A percentile compares a stretch with the other conserved stretches of the same genome.
These are phyloP conservation scores for Ptilodon capucinus DNA, from an alignment of 2,888 invertebrate species.

Conservation along the genomic window DNA sequence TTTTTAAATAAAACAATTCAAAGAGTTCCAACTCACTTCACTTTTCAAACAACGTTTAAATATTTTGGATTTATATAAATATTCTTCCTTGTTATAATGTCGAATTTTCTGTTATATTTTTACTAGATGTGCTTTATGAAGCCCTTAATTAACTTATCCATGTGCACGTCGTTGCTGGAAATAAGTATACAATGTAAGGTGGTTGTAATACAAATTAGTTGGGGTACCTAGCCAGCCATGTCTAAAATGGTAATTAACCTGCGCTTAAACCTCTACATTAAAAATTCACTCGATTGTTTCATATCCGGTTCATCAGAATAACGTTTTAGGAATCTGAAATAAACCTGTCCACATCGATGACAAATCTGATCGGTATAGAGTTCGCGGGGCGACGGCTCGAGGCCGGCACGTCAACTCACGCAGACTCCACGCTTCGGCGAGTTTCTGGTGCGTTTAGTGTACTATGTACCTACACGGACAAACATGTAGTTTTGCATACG, in stretches of 20 bases:
- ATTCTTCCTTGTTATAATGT: too few species aligned
- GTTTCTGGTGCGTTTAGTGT: slow-evolving; percentile 38
- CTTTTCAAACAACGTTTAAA: too few species aligned
- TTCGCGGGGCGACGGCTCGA: slow-evolving; percentile 8
- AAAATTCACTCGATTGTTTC: neutral
- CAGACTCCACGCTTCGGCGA: slow-evolving; percentile 41
- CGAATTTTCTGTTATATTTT: too few species aligned
- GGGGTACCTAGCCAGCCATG: too few species aligned
- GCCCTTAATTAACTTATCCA: too few species aligned
- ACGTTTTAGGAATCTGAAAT: slow-evolving; percentile 16
- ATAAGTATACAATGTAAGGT: too few species aligned
- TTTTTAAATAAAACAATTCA: neutral
- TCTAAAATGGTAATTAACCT: too few species aligned
- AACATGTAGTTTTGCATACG: slow-evolving; percentile 32
- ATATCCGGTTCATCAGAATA: neutral
- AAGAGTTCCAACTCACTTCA: too few species aligned
- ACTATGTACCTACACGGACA: neutral
- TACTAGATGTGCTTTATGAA: too few species aligned
- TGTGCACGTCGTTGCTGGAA: too few species aligned
- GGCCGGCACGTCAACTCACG: slow-evolving; percentile 18
- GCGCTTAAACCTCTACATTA: neutral
- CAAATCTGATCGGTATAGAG: slow-evolving; percentile 17
- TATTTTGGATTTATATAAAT: too few species aligned
- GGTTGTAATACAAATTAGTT: too few species aligned
- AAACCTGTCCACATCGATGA: slow-evolving; percentile 16